These are phyloP conservation scores for Achatina immaculata DNA, from an alignment of 1,140 invertebrate species.

Conservation along the genomic window DNA sequence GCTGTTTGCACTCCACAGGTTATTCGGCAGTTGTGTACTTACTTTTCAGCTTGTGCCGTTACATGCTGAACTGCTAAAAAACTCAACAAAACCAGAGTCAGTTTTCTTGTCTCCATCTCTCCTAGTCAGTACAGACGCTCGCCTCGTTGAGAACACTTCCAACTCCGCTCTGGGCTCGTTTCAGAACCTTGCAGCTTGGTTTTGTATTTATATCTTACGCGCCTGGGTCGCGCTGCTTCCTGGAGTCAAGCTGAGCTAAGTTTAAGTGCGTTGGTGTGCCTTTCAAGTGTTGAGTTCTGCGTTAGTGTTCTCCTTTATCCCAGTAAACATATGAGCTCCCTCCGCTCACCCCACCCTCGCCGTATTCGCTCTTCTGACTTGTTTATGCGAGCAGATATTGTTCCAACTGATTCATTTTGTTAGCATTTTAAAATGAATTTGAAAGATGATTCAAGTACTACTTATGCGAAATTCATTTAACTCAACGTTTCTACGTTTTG, in stretches of 20 bases:
- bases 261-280: constrained; percentile 1
- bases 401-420: too few species aligned
- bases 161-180: background rate
- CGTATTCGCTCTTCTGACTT: too few species aligned
- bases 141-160: background rate
- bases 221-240: background rate
- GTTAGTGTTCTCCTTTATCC: background rate
- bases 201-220: background rate
- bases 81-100: background rate
- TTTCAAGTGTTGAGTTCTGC: background rate
- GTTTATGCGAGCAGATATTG: too few species aligned
- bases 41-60: background rate
- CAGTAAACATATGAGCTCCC: too few species aligned
- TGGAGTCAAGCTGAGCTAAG: background rate
- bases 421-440: too few species aligned
- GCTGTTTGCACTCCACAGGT: too few species aligned
- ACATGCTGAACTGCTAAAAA: background rate
- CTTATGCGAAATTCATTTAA: too few species aligned
- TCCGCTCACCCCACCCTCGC: too few species aligned
- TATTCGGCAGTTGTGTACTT: background rate
- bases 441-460: too few species aligned
- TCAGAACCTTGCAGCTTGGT: background rate
- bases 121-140: background rate
- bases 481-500: too few species aligned
- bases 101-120: background rate